Evolutionary conservation across 2,888 invertebrate genomes (phyloP), one percentile per base, ranked within the genome.

Genomic region (Oscheius sp.): DNA sequence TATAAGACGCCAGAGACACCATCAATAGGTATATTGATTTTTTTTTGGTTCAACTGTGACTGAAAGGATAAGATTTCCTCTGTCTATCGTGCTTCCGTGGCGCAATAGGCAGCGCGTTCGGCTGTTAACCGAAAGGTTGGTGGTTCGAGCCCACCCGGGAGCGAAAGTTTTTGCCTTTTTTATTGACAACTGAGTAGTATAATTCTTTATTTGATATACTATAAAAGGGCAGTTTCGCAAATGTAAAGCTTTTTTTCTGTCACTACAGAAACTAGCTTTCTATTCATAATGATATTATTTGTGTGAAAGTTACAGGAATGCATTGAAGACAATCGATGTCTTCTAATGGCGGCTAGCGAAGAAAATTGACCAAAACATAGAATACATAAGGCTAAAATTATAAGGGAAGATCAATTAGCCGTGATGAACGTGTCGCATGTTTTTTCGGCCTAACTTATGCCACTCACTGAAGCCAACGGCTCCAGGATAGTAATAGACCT

Each of bases 51-150:
- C n/a, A n/a, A n/a, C n/a, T n/a, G n/a, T n/a, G n/a, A n/a, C n/a
- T n/a, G n/a, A n/a, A n/a, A n/a, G n/a, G n/a, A n/a, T n/a, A n/a
- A n/a, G n/a, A n/a, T n/a, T n/a, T n/a, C n/a, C n/a, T n/a, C n/a
- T n/a, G n/a, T n/a, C n/a, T 14, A 36, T 24, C 47, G 24, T 57
- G 77, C 77, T 77, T 75, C 75, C 75, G 77, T 77, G 77, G 77
- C 77, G 77, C 77, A 77, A 77, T 77, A 73, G 77, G 77, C 75
- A 82, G 82, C 82, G 82, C 82, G 82, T 82, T 82, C 82, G 82
- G 82, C 82, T 82, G 82, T 82, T 82, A 82, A 82, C 82, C 82
- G 82, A 82, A 82, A 82, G 82, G 82, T 82, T 80, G 82, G 80
- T 82, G 81, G 82, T 82, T 82, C 82, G 75, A 82, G 78, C 78